These are phyloP conservation scores for Ciconia nigra DNA, from an alignment of 2,797 vertebrate species.

Conservation along the genomic window DNA sequence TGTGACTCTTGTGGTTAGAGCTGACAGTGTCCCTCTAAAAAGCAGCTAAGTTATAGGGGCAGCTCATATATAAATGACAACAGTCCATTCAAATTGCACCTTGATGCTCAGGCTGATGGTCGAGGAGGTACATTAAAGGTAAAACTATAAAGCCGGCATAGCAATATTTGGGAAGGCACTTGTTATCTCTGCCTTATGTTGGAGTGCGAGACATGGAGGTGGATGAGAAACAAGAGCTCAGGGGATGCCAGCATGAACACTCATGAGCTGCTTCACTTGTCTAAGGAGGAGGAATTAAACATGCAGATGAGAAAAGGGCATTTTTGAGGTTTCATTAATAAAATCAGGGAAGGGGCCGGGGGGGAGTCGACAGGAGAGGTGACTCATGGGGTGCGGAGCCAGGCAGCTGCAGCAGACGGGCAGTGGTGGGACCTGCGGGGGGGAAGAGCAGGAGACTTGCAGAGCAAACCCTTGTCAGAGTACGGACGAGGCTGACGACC, in stretches of 20 bases:
- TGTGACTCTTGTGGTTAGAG: not conserved
- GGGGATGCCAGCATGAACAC: not conserved
- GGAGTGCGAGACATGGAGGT: not conserved
- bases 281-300: not conserved
- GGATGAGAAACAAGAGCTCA: not conserved
- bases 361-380: not conserved
- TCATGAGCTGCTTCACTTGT: not conserved
- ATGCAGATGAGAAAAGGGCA: not conserved
- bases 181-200: not conserved
- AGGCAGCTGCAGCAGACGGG: constrained; percentile 8
- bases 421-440: not conserved
- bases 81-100: not conserved
- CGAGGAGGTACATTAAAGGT: not conserved
- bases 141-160: not conserved
- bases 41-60: not conserved
- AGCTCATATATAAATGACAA: not conserved
- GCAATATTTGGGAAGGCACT: not conserved
- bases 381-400: not conserved
- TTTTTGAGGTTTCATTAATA: constrained; percentile 41
- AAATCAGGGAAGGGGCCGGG: not conserved
- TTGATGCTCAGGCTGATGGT: not conserved
- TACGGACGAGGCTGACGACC: not conserved
- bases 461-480: not conserved
- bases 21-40: not conserved
- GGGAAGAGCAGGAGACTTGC: not conserved